Conservation (phyloP, 1,140 invertebrate species). For the Sesamia nonagrioides region DNA sequence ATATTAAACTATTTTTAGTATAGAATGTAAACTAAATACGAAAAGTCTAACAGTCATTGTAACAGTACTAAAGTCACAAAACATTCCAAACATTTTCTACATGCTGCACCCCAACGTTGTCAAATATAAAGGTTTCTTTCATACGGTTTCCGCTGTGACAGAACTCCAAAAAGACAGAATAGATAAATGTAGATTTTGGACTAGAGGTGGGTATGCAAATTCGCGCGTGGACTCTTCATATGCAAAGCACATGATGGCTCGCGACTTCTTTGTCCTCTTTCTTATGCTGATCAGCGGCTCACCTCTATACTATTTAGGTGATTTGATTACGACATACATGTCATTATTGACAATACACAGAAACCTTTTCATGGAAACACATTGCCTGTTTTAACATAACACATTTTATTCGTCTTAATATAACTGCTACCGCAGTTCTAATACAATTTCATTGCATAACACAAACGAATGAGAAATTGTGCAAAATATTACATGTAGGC, state of each 20-base stretch:
- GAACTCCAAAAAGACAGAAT: constrained; percentile 65
- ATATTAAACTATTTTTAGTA: too few species aligned
- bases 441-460: constrained; percentile 14
- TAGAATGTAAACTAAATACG: too few species aligned
- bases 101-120: not conserved
- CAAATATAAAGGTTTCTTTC: constrained; percentile 23
- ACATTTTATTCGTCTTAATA: constrained; percentile 22
- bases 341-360: constrained; percentile 25
- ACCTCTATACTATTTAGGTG: constrained; percentile 52
- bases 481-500: constrained; percentile 46
- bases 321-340: constrained; percentile 51
- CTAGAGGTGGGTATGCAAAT: constrained; percentile 76
- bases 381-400: constrained; percentile 1
- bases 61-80: not conserved
- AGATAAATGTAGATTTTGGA: constrained; percentile 72
- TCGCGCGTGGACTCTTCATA: constrained; percentile 84
- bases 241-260: constrained; percentile 72
- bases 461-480: constrained; percentile 37
- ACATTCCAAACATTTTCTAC: not conserved
- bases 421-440: constrained; percentile 14
- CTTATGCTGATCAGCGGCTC: constrained; percentile 62
- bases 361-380: constrained; percentile 31
- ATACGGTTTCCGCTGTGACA: constrained; percentile 30
- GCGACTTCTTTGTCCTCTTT: constrained; percentile 62
- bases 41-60: too few species aligned